Evolutionary conservation across 2,113 vertebrate species (phyloP).

Genomic region (Thryonomys swinderianus): DNA sequence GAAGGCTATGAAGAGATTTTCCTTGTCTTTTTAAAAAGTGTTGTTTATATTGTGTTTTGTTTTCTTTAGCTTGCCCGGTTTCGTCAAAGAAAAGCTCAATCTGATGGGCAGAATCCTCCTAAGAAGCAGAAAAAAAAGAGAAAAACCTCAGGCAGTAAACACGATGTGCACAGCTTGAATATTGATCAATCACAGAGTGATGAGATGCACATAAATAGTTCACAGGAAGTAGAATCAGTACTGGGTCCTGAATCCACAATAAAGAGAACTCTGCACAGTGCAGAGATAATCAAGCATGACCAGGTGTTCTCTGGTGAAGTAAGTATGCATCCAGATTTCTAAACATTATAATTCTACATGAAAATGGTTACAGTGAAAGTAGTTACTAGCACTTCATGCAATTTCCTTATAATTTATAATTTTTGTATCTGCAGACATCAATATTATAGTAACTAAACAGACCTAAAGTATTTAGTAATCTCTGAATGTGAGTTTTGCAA

Average conservation of each 20-base stretch:
- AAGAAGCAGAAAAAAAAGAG: conserved; percentile 95
- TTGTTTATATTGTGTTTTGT: not conserved
- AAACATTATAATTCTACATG: not conserved
- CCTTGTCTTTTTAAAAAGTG: conserved; percentile 33
- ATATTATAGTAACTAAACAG: not conserved
- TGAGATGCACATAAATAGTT: conserved; percentile 78
- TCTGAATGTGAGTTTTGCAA: not conserved
- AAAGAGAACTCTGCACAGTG: conserved; percentile 88
- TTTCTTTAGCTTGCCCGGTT: conserved; percentile 94
- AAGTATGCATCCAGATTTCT: conserved; percentile 75
- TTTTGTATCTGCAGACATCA: not conserved
- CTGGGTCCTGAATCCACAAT: conserved; percentile 87
- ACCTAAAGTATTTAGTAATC: not conserved
- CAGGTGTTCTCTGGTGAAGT: conserved; percentile 93
- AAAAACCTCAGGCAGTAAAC: conserved; percentile 87
- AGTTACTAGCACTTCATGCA: not conserved
- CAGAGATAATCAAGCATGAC: conserved; percentile 89
- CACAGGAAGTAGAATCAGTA: conserved; percentile 80
- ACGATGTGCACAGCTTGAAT: conserved; percentile 84
- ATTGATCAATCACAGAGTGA: conserved; percentile 82
- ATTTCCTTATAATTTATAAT: not conserved
- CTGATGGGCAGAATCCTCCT: conserved; percentile 89
- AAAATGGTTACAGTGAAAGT: not conserved
- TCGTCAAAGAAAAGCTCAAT: conserved; percentile 94
- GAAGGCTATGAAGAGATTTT: not conserved